Evolutionary conservation across 1,140 invertebrate genomes (phyloP), one percentile per base, ranked within the genome.

Genomic region (Dufourea novaeangliae): DNA sequence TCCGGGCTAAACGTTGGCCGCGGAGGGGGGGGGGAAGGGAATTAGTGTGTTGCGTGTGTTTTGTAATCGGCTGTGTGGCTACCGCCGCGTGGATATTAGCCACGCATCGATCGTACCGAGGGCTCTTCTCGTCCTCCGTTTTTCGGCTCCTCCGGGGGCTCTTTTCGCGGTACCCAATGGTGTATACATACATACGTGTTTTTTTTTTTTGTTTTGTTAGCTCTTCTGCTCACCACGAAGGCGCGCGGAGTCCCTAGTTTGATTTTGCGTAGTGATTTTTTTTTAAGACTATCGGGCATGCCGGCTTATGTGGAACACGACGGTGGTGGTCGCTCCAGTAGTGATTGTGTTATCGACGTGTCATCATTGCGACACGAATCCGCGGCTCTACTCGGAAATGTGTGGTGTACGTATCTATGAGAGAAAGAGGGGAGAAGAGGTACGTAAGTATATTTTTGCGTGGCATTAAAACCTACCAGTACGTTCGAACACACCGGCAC

Each of bases 311-410:
- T 79, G 69, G 75, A 59, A 78, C 64, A 82, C 12, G 69, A 56
- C 46, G 75, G 39, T 44, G 39, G 56, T 66, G 71, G 68, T 83
- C n/a, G 73, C 79, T 73, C 41, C 59, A 63, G n/a, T 74, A 82
- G 80, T 73, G 80, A 82, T 83, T 82, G 63, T 68, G 59, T 82
- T 83, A 78, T 82, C 80, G 75, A 73, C 63, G 56, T 76, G 69
- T 77, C 80, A 74, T 68, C 72, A 66, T 70, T 64, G 69, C 46
- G 63, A 52, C 29, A 46, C 39, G 54, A 57, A 64, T 52, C 57
- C 79, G 41, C 37, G 46, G 44, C 34, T n/a, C n/a, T n/a, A n/a
- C n/a, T n/a, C 52, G 57, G 61, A 44, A 78, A 72, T 66, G 73
- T 52, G 34, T 32, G 67, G n/a, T n/a, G n/a, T 59, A 52, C 39